These are phyloP conservation scores for Callimorpha dominula DNA, from an alignment of 2,888 invertebrate genomes.

Conservation along the genomic window DNA sequence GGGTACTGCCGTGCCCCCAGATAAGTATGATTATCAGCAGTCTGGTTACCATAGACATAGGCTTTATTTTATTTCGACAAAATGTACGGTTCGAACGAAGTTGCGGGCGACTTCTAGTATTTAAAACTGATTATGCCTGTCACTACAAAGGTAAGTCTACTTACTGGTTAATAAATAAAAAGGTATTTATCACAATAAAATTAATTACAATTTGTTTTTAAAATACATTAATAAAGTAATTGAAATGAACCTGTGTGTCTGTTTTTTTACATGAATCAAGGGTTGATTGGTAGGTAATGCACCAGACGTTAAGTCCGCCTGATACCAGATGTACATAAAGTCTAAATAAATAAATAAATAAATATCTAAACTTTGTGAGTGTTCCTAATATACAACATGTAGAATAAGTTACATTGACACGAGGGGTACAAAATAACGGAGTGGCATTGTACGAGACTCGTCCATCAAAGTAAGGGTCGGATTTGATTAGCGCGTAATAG, in stretches of 20 bases:
- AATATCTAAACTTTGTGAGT: background rate
- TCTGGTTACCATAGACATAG: too few relatives aligned
- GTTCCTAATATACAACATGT: background rate
- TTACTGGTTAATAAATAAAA: background rate
- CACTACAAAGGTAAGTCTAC: background rate
- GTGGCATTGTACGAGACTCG: conserved; percentile 55
- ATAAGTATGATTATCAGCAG: too few relatives aligned
- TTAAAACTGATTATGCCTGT: background rate
- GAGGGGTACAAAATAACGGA: conserved; percentile 58
- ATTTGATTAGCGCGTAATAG: conserved; percentile 44
- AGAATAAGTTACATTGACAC: conserved; percentile 51
- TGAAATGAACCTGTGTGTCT: too few relatives aligned
- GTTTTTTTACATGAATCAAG: background rate
- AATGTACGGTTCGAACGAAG: too few relatives aligned
- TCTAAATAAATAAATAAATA: background rate
- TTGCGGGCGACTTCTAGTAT: too few relatives aligned
- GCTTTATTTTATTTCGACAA: too few relatives aligned
- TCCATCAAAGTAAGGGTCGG: conserved; percentile 54
- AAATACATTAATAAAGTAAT: too few relatives aligned
- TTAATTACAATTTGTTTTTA: too few relatives aligned
- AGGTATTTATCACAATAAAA: too few relatives aligned
- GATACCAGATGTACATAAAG: too few relatives aligned
- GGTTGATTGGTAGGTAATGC: background rate
- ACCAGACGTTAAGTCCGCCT: too few relatives aligned
- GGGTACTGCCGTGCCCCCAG: too few relatives aligned